A percentile compares a stretch with the other conserved stretches of the same genome.
Evolutionary conservation across 2,797 vertebrate genomes (phyloP).

Genomic region (Typhlichthys eigenmanni): DNA sequence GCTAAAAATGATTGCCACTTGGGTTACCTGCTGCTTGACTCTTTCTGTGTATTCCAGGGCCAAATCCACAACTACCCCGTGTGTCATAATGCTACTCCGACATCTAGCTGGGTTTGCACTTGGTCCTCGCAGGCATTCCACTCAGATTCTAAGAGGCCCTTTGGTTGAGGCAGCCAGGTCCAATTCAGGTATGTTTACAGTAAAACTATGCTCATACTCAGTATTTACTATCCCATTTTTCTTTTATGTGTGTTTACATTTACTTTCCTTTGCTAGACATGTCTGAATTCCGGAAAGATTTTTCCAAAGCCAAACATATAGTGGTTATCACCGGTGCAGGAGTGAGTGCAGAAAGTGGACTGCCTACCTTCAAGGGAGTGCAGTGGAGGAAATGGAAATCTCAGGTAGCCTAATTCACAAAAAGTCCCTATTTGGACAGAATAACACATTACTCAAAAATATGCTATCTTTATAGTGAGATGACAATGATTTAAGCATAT

Average conservation of each 20-base stretch:
- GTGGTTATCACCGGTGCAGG: conserved; percentile 92
- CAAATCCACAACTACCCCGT: not conserved
- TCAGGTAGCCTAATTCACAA: conserved; percentile 77
- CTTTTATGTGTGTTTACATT: not conserved
- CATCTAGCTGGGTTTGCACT: conserved; percentile 58
- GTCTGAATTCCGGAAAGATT: conserved; percentile 85
- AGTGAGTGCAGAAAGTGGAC: conserved; percentile 89
- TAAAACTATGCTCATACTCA: not conserved
- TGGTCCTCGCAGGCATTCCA: conserved; percentile 66
- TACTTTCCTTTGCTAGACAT: conserved; percentile 72
- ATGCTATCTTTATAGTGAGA: too few species aligned
- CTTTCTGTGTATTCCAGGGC: not conserved
- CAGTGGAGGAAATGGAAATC: conserved; percentile 95
- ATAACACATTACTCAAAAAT: not conserved
- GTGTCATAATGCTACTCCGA: conserved; percentile 75
- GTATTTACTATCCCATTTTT: too few species aligned
- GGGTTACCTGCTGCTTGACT: not conserved
- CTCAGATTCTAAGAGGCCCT: conserved; percentile 45
- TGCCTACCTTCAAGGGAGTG: conserved; percentile 90
- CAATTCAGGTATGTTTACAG: conserved; percentile 76
- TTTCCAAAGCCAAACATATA: conserved; percentile 90
- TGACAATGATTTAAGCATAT: too few species aligned
- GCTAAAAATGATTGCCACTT: too few species aligned
- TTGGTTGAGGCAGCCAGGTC: conserved; percentile 72
- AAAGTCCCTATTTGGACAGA: not conserved